Percentiles rank a stretch among this genome's conserved stretches.
phyloP scores from a whole-genome alignment of 1,140 invertebrate genomes.

The Papilio xuthus region DNA sequence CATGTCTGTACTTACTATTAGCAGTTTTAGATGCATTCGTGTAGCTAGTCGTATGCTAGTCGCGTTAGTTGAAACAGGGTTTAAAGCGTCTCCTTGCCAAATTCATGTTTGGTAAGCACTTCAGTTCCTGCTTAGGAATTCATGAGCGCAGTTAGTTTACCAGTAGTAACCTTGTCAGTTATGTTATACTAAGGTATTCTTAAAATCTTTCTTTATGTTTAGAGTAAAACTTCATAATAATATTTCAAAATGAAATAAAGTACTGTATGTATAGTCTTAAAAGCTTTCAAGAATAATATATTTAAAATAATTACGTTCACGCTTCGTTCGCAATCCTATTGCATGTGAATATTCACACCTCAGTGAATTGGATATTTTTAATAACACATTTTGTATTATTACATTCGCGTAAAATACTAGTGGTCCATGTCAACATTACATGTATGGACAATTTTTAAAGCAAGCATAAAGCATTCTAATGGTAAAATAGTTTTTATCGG shows the following conservation, averaged over 20 bases:
- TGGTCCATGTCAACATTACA: too few species aligned
- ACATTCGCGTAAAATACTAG: background rate
- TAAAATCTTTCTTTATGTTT: background rate
- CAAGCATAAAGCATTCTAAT: too few species aligned
- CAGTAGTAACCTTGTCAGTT: background rate
- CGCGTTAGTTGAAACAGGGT: background rate
- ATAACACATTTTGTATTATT: background rate
- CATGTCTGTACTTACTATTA: background rate
- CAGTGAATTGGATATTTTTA: background rate
- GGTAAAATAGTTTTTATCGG: too few species aligned
- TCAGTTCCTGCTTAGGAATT: slow-evolving; percentile 18
- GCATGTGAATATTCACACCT: slow-evolving; percentile 1
- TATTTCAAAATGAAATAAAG: too few species aligned
- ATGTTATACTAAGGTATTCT: background rate
- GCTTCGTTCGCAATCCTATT: background rate
- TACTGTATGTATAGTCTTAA: background rate
- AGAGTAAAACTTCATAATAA: background rate
- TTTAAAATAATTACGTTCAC: slow-evolving; percentile 2
- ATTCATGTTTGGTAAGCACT: slow-evolving; percentile 24
- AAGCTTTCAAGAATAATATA: background rate
- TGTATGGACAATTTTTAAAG: too few species aligned
- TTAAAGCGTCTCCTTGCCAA: slow-evolving; percentile 6
- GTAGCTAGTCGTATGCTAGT: background rate
- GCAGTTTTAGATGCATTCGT: background rate
- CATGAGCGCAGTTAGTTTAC: slow-evolving; percentile 3